These are phyloP conservation scores for Coelogynopora nodosa DNA, from an alignment of 2,888 invertebrate species.

Conservation along the genomic window DNA sequence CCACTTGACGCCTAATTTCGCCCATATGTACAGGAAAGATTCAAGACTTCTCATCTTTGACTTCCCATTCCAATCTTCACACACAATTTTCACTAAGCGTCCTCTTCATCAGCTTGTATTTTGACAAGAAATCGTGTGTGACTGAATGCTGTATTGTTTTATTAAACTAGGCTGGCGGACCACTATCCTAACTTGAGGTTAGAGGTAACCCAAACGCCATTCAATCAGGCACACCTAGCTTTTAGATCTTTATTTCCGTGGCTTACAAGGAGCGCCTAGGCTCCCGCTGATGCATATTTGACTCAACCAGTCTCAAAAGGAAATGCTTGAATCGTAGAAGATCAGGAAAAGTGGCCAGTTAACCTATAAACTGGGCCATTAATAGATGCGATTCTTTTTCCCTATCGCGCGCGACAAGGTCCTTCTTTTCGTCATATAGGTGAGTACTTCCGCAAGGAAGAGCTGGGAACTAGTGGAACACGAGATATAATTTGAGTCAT, in stretches of 20 bases:
- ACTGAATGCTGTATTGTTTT: not conserved
- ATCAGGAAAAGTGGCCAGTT: not conserved
- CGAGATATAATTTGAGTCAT: not conserved
- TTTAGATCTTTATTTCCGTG: not conserved
- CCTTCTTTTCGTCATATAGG: not conserved
- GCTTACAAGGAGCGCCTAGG: not conserved
- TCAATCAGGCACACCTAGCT: not conserved
- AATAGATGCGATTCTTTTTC: not conserved
- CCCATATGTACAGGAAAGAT: not conserved
- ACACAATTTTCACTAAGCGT: not conserved
- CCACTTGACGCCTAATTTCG: not conserved
- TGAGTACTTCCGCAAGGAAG: not conserved
- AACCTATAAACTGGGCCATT: not conserved
- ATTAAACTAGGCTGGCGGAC: not conserved
- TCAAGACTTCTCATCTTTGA: not conserved
- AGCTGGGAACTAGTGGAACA: not conserved
- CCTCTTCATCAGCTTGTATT: not conserved
- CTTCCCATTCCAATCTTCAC: not conserved
- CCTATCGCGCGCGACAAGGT: not conserved
- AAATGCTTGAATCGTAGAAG: not conserved
- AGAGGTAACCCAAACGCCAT: not conserved
- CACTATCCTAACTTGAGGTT: no score
- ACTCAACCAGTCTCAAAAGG: not conserved
- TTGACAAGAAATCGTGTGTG: not conserved
- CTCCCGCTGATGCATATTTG: not conserved